Base-by-base conservation (phyloP, 2,797 vertebrate species). In the Oreonectes daqikongensis region DNA sequence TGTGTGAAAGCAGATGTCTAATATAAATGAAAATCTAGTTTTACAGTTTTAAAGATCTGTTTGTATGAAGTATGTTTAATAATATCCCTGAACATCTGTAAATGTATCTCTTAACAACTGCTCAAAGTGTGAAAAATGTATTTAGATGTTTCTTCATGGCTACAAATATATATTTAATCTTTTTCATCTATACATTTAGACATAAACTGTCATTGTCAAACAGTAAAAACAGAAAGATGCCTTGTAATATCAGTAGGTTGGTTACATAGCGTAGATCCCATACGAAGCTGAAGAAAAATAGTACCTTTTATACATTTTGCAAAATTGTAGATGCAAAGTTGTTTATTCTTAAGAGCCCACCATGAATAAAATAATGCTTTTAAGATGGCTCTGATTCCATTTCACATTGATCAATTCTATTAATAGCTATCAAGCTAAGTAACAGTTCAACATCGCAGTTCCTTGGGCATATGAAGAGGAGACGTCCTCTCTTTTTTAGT, bases 401-500 rank as follows among this genome's bases (percentile, higher is more conserved):
- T 75, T 81, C 72, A 81, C 79, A 69, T 75, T 83, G 52, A 73
- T 38, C 61, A 83, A 84, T 64, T 75, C 70, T 79, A 61, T 78
- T n/a, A n/a, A n/a, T n/a, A 52, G 44, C 80, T 64, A 63, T 74
- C 72, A 90, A 89, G 87, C 86, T 84, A 70, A 57, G 66, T 40
- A 70, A 88, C 78, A 79, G 80, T 85, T 85, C 0, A 12, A 72
- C 46, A 69, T 83, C 85, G 91, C 91, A 92, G 91, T 86, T 84
- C 69, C 64, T 79, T 75, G 77, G 85, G 86, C 79, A 79, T 22
- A 57, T 78, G 4, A 46, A 63, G 53, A 50, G 38, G 30, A 30
- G 68, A 66, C 38, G 48, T 8, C 26, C 35, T 53, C 8, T 28
- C 74, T 69, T 83, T n/a, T 28, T 94, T 85, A 98, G 88, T 94